Evolutionary conservation across 1,140 invertebrate species (phyloP), one percentile per base, ranked within the genome.

Genomic region (Heliothis virescens): DNA sequence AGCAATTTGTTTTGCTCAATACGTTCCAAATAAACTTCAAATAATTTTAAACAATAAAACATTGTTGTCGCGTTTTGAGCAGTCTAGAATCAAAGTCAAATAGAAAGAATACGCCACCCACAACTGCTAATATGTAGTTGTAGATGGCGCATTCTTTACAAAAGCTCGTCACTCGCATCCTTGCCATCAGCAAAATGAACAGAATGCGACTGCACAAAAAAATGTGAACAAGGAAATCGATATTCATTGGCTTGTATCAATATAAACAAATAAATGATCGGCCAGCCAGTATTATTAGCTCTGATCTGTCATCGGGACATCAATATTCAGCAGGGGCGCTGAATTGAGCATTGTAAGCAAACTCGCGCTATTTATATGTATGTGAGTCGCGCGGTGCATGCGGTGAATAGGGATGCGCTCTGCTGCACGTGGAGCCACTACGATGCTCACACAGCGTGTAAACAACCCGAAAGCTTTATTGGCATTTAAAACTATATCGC

Each of bases 31-130:
- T 62, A 74, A 74, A 74, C 72, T 15, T 47, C 41, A 65, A 50
- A 62, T 74, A 60, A 60, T 60, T 74, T 74, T 62, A 74, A 74
- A 74, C 72, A 74, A 62, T 74, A 41, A 50, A 41, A 74, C 72
- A 74, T 74, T 62, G 71, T 74, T 74, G 55, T 53, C 9, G 21
- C 13, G 34, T 41, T 41, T 41, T 9, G 34, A 41, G 34, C 5
- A 41, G 1, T 41, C 34, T 41, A 41, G 34, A 41, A 41, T 41
- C 9, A 41, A 41, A 41, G 34, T 41, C 4, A 0, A 34, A 7
- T 34, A 34, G 34, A 41, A 41, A 41, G 34, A 41, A 7, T 41
- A 41, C 34, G 34, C 34, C 34, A 41, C 9, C 34, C 5, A 41
- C 34, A 41, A 41, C 9, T 41, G 34, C 34, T 41, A 41, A 41